A percentile compares a stretch with the other conserved stretches of the same genome.
These are phyloP conservation scores for Eulemur rufifrons DNA, from an alignment of 2,113 vertebrate genomes.

Conservation along the genomic window DNA sequence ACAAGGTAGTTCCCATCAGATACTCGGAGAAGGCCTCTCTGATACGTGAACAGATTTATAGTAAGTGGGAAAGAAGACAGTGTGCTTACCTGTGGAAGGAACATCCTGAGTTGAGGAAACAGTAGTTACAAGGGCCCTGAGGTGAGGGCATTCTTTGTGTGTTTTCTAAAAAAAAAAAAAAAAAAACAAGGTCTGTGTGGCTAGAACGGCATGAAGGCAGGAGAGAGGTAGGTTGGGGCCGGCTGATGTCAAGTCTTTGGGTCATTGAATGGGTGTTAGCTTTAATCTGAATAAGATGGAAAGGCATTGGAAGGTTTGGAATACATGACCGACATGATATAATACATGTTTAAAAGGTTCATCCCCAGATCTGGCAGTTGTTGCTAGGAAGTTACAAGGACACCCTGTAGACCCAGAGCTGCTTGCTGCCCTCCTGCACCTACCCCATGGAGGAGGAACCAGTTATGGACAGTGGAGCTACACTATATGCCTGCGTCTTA, in stretches of 20 bases:
- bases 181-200: neutral
- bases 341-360: neutral
- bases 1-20: neutral
- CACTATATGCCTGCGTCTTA: rapidly evolving
- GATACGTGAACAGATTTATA: neutral
- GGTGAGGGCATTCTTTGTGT: rapidly evolving
- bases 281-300: neutral
- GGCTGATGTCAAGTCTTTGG: neutral
- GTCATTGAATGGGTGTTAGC: neutral
- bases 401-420: neutral
- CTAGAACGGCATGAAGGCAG: neutral
- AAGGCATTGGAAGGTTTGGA: neutral
- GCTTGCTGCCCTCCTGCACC: rapidly evolving
- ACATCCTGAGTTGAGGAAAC: neutral
- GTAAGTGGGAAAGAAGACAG: neutral
- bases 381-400: neutral
- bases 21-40: neutral
- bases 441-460: rapidly evolving
- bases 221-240: neutral
- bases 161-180: no score
- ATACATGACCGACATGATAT: neutral
- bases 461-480: no score
- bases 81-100: rapidly evolving
- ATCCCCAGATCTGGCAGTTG: neutral
- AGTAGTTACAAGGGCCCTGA: neutral